phyloP scores from a whole-genome alignment of 2,888 invertebrate species.

The Pterobdella sp. region DNA sequence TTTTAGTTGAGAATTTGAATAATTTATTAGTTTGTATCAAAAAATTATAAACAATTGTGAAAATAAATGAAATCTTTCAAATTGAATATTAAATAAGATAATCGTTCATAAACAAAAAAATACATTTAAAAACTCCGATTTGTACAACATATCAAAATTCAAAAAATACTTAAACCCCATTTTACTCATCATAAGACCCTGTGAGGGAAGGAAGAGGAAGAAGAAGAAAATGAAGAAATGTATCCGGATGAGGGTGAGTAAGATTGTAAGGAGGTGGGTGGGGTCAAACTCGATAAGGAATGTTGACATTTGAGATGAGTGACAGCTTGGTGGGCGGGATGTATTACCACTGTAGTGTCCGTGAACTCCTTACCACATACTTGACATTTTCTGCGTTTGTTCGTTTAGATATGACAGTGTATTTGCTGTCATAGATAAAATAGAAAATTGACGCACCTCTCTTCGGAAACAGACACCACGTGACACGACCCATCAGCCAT shows the following conservation, averaged over 20 bases:
- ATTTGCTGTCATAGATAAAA: neutral
- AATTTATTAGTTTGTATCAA: too few relatives aligned
- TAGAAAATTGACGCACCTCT: neutral
- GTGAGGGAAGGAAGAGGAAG: neutral
- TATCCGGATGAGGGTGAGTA: neutral
- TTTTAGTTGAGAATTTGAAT: too few relatives aligned
- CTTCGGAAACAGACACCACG: slow-evolving; percentile 3
- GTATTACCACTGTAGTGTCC: neutral
- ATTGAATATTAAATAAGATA: too few relatives aligned
- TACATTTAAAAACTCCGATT: too few relatives aligned
- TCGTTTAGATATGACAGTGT: neutral
- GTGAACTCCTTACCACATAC: slow-evolving; percentile 2
- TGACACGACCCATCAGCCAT: neutral
- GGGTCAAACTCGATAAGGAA: too few relatives aligned
- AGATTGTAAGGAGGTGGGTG: neutral
- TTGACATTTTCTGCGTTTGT: neutral
- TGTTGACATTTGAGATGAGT: slow-evolving; percentile 4
- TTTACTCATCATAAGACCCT: too few relatives aligned
- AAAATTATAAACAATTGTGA: too few relatives aligned
- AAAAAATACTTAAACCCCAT: too few relatives aligned
- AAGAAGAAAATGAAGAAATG: neutral
- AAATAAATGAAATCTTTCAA: too few relatives aligned
- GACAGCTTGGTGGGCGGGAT: slow-evolving; percentile 6
- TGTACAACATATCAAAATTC: too few relatives aligned
- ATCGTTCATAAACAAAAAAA: too few relatives aligned